These are phyloP conservation scores for Adoxophyes honmai DNA, from an alignment of 1,140 invertebrate genomes.

Conservation along the genomic window DNA sequence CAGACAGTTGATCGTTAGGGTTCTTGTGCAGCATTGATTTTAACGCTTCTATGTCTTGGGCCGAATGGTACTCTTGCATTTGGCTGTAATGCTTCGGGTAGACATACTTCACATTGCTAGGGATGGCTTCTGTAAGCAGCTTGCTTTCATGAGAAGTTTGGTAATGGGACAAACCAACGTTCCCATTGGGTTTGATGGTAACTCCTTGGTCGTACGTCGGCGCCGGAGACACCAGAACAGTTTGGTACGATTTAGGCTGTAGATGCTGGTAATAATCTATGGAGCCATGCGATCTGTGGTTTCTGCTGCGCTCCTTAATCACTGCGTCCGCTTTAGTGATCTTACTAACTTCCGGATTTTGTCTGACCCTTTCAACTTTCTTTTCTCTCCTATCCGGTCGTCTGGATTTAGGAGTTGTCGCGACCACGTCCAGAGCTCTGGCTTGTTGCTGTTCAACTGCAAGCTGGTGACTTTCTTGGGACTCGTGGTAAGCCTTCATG, in stretches of 20 bases:
- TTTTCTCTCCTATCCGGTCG: conserved; percentile 18
- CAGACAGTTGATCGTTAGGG: conserved; percentile 46
- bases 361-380: conserved; percentile 12
- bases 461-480: conserved; percentile 66
- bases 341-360: conserved; percentile 29
- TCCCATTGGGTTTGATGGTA: conserved; percentile 54
- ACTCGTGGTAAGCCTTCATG: conserved; percentile 69
- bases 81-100: conserved; percentile 49
- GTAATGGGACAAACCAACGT: conserved; percentile 33
- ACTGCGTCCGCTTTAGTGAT: conserved; percentile 41
- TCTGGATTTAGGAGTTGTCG: conserved; percentile 4
- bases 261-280: conserved; percentile 46
- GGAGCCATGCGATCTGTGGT: conserved; percentile 62
- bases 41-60: conserved; percentile 49
- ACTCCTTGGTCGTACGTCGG: conserved; percentile 53
- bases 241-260: conserved; percentile 38
- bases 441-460: conserved; percentile 63
- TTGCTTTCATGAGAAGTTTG: conserved; percentile 26
- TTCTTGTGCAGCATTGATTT: conserved; percentile 47
- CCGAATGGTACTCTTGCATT: conserved; percentile 42
- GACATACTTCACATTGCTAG: conserved; percentile 41
- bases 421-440: conserved; percentile 28
- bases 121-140: conserved; percentile 45
- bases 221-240: conserved; percentile 38
- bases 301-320: conserved; percentile 46